Evolutionary conservation across 2,797 vertebrate genomes (phyloP).

Genomic region (Liparis tanakae): DNA sequence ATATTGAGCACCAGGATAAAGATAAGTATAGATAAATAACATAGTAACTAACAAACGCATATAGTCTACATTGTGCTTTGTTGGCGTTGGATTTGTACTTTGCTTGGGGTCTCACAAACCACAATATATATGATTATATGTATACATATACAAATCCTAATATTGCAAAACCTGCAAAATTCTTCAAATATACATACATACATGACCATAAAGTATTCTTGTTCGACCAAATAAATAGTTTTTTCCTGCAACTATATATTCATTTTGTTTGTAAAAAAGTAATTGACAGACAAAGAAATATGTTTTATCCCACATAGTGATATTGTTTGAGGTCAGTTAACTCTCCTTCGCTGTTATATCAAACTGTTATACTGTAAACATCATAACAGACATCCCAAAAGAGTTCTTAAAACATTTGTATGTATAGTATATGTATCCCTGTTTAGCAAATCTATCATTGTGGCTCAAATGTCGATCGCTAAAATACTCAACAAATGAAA

Average conservation of each 20-base stretch:
- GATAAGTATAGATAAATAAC: conserved; percentile 42
- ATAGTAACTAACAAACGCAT: conserved; percentile 12
- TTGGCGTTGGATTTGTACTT: conserved; percentile 1
- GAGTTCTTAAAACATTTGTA: not conserved
- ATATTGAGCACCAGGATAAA: conserved; percentile 51
- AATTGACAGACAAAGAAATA: not conserved
- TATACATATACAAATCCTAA: not conserved
- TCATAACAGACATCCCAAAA: not conserved
- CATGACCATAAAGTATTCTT: not conserved
- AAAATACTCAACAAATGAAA: conserved; percentile 3
- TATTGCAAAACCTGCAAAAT: not conserved
- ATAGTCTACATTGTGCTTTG: conserved; percentile 3
- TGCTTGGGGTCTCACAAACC: not conserved
- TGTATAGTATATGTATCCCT: not conserved
- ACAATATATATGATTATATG: not conserved
- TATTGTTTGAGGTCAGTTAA: not conserved
- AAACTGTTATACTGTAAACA: not conserved
- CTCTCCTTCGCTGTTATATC: not conserved
- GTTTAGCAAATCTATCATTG: fast-evolving
- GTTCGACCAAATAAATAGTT: not conserved
- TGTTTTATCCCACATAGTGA: not conserved
- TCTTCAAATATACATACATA: conserved; percentile 6
- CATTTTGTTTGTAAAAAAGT: not conserved
- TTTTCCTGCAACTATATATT: not conserved
- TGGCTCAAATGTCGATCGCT: not conserved